A percentile compares a stretch with the other conserved stretches of the same genome.
These are phyloP conservation scores for Conomelus anceps DNA, from an alignment of 2,888 invertebrate genomes.

Conservation along the genomic window DNA sequence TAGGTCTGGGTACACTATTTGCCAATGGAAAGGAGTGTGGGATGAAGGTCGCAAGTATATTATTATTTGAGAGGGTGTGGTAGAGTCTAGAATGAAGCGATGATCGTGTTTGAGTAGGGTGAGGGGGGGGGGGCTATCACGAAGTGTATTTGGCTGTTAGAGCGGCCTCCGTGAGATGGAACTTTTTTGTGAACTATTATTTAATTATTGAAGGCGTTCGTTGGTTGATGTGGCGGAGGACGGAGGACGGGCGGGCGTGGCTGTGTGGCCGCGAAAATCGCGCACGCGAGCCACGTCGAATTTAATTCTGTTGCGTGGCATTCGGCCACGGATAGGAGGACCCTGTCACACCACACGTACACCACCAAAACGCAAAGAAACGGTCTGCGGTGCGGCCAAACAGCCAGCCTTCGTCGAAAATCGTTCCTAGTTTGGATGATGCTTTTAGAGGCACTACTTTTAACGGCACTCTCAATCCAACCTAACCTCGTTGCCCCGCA, in stretches of 20 bases:
- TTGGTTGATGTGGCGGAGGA: too few relatives aligned
- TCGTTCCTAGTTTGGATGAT: neutral
- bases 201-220: neutral
- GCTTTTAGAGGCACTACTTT: neutral
- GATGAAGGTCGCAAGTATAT: neutral
- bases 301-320: neutral
- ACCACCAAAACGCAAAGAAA: neutral
- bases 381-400: too few relatives aligned
- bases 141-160: neutral
- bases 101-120: neutral
- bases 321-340: neutral
- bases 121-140: neutral
- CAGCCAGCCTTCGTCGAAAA: neutral
- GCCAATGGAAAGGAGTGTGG: neutral
- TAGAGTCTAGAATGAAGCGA: neutral
- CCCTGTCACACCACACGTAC: neutral
- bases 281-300: neutral
- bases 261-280: neutral
- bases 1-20: neutral
- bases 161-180: neutral
- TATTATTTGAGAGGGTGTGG: neutral
- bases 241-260: neutral
- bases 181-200: neutral
- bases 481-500: neutral
- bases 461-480: neutral